Evolutionary conservation across 2,797 vertebrate genomes (phyloP), one percentile per base, ranked within the genome.

Genomic region (Acipenser oxyrinchus): DNA sequence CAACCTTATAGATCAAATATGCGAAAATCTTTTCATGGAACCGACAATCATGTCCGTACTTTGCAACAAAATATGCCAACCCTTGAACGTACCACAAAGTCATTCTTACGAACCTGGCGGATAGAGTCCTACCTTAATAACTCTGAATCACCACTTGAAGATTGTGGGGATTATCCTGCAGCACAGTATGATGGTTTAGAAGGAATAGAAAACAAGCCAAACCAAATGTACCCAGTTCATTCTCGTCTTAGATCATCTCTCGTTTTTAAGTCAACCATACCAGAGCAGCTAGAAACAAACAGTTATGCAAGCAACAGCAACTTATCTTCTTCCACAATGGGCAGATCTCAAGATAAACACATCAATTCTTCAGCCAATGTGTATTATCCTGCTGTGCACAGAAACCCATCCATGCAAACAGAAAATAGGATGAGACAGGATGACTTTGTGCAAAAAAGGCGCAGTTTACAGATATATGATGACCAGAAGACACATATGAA

Each of bases 91-190:
- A 92, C 93, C 2, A 94, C 93, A 0, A 98, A 92, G 70, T 91
- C 93, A 0, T 96, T 93, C 79, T 86, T 98, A 37, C 93, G 94
- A 7, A 92, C 91, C 69, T 91, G 87, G 93, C 83, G 95, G 74
- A 95, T 99, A 60, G 92, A 98, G 67, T 93, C 94, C 0, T 98
- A 97, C 72, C 88, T 99, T 74, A 93, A 94, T 51, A 92, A 90
- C 0, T 77, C 84, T 0, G 96, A 96, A 15, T 71, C 73, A 48
- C 82, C 86, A 0, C 75, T 73, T 0, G 82, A 84, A 50, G 84
- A 93, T 59, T 88, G 85, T 7, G 81, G 80, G 37, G 89, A 91
- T 62, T 82, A 87, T 80, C 79, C 0, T 73, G 74, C 37, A 9
- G 9, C 55, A 8, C 83, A 89, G 63, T 86, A 85, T 2, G 95